phyloP scores from a whole-genome alignment of 1,140 invertebrate species.

The Rhagoletis pomonella region DNA sequence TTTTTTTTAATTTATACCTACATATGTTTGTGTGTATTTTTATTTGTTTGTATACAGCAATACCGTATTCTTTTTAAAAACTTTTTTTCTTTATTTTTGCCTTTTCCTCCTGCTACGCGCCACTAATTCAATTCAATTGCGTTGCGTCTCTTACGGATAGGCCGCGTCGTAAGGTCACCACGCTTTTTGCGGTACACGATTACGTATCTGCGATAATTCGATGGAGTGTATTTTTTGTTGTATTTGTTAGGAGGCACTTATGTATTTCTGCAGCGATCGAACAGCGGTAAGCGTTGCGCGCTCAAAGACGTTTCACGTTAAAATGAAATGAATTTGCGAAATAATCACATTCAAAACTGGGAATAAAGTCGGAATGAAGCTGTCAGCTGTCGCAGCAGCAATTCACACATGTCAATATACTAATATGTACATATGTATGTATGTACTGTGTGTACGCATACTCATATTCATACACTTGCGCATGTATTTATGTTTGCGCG shows the following conservation, averaged over 20 bases:
- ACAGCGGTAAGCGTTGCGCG: conserved; percentile 32
- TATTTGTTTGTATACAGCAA: background rate
- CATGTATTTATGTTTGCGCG: background rate
- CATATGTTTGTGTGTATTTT: background rate
- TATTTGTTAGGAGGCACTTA: background rate
- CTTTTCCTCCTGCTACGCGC: background rate
- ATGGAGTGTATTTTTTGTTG: background rate
- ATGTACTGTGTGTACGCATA: background rate
- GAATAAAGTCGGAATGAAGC: conserved; percentile 33
- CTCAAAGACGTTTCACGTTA: conserved; percentile 24
- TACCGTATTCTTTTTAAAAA: too few relatives aligned
- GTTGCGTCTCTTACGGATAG: background rate
- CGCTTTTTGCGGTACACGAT: background rate
- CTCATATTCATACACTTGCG: background rate
- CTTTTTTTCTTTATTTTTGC: background rate
- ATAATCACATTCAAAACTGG: conserved; percentile 42
- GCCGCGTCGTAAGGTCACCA: background rate
- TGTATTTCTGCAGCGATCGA: background rate
- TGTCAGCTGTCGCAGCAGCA: background rate
- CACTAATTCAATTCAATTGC: background rate
- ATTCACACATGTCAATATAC: background rate
- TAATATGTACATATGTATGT: background rate
- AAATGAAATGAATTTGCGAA: conserved; percentile 42
- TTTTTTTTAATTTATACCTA: background rate
- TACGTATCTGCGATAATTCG: background rate